phyloP scores from a whole-genome alignment of 2,888 invertebrate genomes.

The Tipula lateralis region DNA sequence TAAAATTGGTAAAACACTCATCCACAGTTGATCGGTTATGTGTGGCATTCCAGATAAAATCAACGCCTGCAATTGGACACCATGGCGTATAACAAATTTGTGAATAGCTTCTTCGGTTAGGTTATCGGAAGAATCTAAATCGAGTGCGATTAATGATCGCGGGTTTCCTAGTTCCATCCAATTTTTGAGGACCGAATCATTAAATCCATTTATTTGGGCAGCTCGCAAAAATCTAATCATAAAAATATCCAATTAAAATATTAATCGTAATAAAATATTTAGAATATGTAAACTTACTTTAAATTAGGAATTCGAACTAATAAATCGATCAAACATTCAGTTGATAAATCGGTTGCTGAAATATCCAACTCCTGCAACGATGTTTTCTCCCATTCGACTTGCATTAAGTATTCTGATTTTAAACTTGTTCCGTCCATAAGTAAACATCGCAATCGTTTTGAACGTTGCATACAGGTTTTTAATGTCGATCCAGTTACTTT shows the following conservation, averaged over 20 bases:
- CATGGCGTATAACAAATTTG: conserved; percentile 86
- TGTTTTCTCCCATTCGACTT: conserved; percentile 97
- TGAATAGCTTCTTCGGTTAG: conserved; percentile 87
- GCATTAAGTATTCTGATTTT: conserved; percentile 87
- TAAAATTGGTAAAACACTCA: conserved; percentile 85
- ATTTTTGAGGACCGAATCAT: conserved; percentile 86
- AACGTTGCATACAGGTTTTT: conserved; percentile 89
- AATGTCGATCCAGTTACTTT: conserved; percentile 95
- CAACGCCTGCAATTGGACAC: conserved; percentile 82
- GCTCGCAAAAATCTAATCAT: conserved; percentile 74
- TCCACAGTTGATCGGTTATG: conserved; percentile 97
- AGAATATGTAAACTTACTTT: conserved; percentile 37
- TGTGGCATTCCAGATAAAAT: conserved; percentile 94
- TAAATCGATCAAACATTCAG: conserved; percentile 91
- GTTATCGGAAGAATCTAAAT: conserved; percentile 93
- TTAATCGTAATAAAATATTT: background rate
- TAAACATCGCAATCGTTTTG: conserved; percentile 83
- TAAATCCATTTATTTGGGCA: conserved; percentile 96
- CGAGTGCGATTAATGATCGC: conserved; percentile 76
- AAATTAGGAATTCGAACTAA: conserved; percentile 79
- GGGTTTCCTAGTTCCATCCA: conserved; percentile 84
- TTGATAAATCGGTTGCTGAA: conserved; percentile 91
- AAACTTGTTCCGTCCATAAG: conserved; percentile 98
- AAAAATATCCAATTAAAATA: background rate
- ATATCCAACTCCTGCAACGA: conserved; percentile 91